Conservation (phyloP, 2,888 invertebrate species). For the Ganaspis brasiliensis region DNA sequence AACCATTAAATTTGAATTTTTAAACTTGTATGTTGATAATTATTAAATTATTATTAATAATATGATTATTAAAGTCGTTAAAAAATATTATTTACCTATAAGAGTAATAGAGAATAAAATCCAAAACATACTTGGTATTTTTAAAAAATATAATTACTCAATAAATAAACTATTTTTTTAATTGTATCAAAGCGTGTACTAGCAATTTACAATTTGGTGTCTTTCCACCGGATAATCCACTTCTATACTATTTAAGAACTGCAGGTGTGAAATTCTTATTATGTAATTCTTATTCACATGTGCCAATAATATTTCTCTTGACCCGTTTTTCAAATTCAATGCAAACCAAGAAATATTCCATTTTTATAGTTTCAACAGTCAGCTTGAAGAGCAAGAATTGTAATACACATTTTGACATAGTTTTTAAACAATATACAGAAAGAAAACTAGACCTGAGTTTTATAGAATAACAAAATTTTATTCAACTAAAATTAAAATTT, state of each 20-base stretch:
- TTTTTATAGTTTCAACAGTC: not conserved
- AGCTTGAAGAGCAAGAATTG: no score
- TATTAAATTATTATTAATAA: no score
- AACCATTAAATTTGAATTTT: no score
- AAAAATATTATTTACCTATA: not conserved
- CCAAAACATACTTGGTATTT: conserved; percentile 1
- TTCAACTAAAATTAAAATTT: conserved; percentile 10
- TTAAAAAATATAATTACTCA: not conserved
- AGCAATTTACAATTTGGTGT: not conserved
- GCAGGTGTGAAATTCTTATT: conserved; percentile 21
- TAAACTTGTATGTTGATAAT: no score
- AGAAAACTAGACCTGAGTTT: conserved; percentile 6
- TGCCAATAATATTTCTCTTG: conserved; percentile 31
- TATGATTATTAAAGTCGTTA: no score
- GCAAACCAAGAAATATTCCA: not conserved
- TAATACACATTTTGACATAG: no score
- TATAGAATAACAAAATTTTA: conserved; percentile 15
- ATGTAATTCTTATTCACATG: conserved; percentile 10
- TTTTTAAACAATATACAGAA: not conserved
- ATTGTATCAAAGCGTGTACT: not conserved
- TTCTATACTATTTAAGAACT: conserved; percentile 18
- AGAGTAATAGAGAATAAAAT: not conserved
- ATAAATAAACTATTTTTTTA: not conserved
- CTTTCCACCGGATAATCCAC: not conserved
- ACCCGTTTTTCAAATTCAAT: conserved; percentile 20